Conservation (phyloP, 2,888 invertebrate genomes). For the Tricholauxania praeusta region DNA sequence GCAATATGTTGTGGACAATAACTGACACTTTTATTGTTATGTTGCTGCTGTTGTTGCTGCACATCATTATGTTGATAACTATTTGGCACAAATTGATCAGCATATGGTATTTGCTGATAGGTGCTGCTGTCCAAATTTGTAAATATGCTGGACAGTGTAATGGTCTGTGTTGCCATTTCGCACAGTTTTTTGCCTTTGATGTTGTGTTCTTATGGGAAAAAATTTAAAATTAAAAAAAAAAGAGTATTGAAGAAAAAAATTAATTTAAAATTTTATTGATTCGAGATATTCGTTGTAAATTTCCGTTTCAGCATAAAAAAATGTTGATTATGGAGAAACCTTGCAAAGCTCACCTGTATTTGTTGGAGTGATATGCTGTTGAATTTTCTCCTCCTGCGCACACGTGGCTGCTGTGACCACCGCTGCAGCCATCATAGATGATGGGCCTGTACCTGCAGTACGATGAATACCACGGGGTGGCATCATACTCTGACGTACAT, state of each 20-base stretch:
- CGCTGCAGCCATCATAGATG: slow-evolving; percentile 78
- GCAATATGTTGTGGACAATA: background rate
- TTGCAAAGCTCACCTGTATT: slow-evolving; percentile 57
- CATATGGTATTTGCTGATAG: slow-evolving; percentile 65
- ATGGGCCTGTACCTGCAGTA: slow-evolving; percentile 73
- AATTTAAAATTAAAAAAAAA: background rate
- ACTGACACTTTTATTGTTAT: slow-evolving; percentile 33
- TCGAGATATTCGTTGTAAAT: background rate
- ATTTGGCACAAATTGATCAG: slow-evolving; percentile 68
- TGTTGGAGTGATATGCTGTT: slow-evolving; percentile 73
- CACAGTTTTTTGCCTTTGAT: slow-evolving; percentile 63
- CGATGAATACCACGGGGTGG: slow-evolving; percentile 77
- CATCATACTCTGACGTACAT: slow-evolving; percentile 90
- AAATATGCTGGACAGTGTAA: slow-evolving; percentile 65
- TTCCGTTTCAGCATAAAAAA: too few relatives aligned
- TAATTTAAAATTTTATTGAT: background rate
- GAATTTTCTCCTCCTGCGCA: slow-evolving; percentile 76
- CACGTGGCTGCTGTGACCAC: slow-evolving; percentile 77
- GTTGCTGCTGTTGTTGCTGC: slow-evolving; percentile 46
- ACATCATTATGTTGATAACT: slow-evolving; percentile 49
- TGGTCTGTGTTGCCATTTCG: slow-evolving; percentile 68
- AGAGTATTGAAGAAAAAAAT: background rate
- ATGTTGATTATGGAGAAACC: too few relatives aligned
- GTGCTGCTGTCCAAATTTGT: slow-evolving; percentile 62
- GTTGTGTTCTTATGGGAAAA: slow-evolving; percentile 43